Base-by-base conservation (phyloP, 2,113 vertebrate genomes). In the Anhinga anhinga region DNA sequence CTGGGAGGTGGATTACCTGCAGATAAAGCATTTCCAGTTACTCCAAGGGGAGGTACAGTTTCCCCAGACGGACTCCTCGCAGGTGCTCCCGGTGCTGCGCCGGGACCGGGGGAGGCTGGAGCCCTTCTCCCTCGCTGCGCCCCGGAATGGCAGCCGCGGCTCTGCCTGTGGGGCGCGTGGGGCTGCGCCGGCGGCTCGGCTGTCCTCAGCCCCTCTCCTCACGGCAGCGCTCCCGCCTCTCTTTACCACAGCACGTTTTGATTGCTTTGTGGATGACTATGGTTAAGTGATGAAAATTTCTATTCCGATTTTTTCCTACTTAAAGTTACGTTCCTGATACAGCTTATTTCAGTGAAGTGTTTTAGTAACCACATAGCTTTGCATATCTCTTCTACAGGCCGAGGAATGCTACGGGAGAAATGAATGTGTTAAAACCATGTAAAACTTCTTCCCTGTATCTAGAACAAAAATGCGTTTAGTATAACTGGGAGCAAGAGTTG, bases 21-120 rank as follows among this genome's bases (percentile, higher is more conserved):
- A 79, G 72, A 63, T 34, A 47, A 84, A 83, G 22, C 22, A 17
- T 36, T 82, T 55, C 45, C 40, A 29, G 6, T 82, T 82, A 74
- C 26, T 81, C 38, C 10, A 29, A 59, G 26, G 20, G 10, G 77
- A 89, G 25, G 26, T 11, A 23, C 40, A 27, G 55, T 44, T 38
- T 82, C 25, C 40, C 42, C 23, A 27, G 29, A 49, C 3, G 0
- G 0, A 3, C 8, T 32, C 42, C 23, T 32, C 0, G 1, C 22
- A 45, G 52, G 22, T 36, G 32, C 11, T 44, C 7, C 18, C 13
- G 63, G 34, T 6, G 21, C 40, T 12, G 50, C 4, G 0, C 3
- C 18, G 15, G 47, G 20, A 21, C 11, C 15, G 0, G 3, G 29
- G 13, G 32, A 18, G 29, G 13, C 5, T 23, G 63, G 34, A 47